A percentile compares a stretch with the other conserved stretches of the same genome.
phyloP scores from a whole-genome alignment of 1,140 invertebrate genomes.

The Rhagoletis zephyria region DNA sequence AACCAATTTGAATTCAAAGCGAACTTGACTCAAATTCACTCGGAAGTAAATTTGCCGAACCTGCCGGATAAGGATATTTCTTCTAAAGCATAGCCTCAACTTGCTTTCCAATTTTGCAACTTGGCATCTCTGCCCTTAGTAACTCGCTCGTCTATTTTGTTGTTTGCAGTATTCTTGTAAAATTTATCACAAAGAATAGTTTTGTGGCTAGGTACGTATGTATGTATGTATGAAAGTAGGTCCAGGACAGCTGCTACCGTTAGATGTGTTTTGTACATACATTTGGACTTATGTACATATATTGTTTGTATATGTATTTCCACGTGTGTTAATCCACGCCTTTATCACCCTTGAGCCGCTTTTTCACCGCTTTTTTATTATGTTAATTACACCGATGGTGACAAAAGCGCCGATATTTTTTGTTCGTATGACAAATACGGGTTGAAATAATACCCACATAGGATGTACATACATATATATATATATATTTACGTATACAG shows the following conservation, averaged over 20 bases:
- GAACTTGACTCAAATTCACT: too few relatives aligned
- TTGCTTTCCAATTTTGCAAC: too few relatives aligned
- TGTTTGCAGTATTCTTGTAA: background rate
- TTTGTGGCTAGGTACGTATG: background rate
- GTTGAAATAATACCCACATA: background rate
- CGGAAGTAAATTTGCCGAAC: too few relatives aligned
- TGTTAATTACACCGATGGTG: background rate
- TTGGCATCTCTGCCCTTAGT: background rate
- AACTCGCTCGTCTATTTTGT: background rate
- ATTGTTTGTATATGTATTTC: too few relatives aligned
- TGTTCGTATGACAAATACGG: background rate
- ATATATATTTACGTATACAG: background rate
- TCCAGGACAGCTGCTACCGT: conserved; percentile 7
- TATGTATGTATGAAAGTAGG: background rate
- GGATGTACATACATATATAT: background rate
- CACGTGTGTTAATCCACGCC: background rate
- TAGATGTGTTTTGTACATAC: background rate
- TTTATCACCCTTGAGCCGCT: background rate
- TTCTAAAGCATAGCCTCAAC: too few relatives aligned
- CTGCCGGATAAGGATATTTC: too few relatives aligned
- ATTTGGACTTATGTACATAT: background rate
- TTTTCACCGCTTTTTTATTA: conserved; percentile 22
- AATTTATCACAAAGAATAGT: background rate
- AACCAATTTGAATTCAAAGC: too few relatives aligned
- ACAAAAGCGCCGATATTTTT: background rate